Evolutionary conservation across 1,140 invertebrate genomes (phyloP).

Genomic region (Camponotus floridanus): DNA sequence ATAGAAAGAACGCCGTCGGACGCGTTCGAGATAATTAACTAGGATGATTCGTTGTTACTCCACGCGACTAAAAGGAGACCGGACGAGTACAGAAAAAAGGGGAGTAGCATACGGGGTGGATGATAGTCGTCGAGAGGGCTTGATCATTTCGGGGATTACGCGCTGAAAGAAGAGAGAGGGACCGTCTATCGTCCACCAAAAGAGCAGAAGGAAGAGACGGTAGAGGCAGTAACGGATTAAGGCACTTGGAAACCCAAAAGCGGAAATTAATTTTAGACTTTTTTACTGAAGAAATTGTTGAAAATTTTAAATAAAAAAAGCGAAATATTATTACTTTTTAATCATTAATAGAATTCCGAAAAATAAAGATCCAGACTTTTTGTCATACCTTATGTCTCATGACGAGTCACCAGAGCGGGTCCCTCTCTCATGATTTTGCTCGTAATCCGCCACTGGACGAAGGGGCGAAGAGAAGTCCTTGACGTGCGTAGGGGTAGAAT

Average conservation of each 20-base stretch:
- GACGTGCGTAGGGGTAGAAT: slow-evolving; percentile 71
- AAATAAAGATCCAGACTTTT: neutral
- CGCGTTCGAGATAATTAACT: slow-evolving; percentile 74
- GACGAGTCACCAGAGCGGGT: neutral
- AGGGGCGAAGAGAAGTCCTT: slow-evolving; percentile 58
- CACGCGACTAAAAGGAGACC: slow-evolving; percentile 69
- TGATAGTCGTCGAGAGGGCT: slow-evolving; percentile 61
- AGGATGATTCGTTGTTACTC: slow-evolving; percentile 73
- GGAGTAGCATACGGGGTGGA: slow-evolving; percentile 34
- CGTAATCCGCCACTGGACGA: slow-evolving; percentile 42
- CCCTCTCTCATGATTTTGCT: neutral
- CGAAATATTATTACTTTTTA: neutral
- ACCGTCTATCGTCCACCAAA: slow-evolving; percentile 36
- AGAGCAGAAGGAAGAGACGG: slow-evolving; percentile 34
- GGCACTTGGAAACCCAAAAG: neutral
- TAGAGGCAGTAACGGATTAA: slow-evolving; percentile 44
- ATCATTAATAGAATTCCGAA: neutral
- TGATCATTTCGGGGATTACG: slow-evolving; percentile 73
- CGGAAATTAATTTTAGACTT: neutral
- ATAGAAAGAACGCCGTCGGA: slow-evolving; percentile 56
- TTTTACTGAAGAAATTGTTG: neutral
- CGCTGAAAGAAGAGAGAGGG: slow-evolving; percentile 45
- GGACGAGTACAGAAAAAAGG: slow-evolving; percentile 66
- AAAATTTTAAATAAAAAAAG: neutral
- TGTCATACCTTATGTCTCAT: neutral